A percentile compares a stretch with the other conserved stretches of the same genome.
These are phyloP conservation scores for Scaeva pyrastri DNA, from an alignment of 2,888 invertebrate genomes.

Conservation along the genomic window DNA sequence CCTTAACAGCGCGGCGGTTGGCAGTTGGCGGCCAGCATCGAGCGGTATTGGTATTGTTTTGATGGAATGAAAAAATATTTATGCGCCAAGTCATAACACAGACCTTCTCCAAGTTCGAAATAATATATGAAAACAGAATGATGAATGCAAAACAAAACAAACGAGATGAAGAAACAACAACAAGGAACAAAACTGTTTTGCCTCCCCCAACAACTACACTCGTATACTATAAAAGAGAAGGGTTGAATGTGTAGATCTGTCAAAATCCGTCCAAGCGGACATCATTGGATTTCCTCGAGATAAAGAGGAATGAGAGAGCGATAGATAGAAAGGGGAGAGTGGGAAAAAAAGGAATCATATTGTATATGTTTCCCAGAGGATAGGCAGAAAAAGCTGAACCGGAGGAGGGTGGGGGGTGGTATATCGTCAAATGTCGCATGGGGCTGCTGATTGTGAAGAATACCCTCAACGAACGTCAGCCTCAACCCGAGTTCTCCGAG, in stretches of 20 bases:
- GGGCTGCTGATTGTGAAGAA: slow-evolving; percentile 63
- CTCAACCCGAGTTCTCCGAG: no score
- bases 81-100: slow-evolving; percentile 78
- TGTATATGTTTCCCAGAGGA: slow-evolving; percentile 68
- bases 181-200: slow-evolving; percentile 16
- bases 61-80: slow-evolving; percentile 77
- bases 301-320: background rate
- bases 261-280: slow-evolving; percentile 83
- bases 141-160: slow-evolving; percentile 38
- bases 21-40: background rate
- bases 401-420: no score
- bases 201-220: slow-evolving; percentile 50
- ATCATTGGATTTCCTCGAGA: slow-evolving; percentile 81
- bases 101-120: slow-evolving; percentile 52
- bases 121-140: slow-evolving; percentile 58
- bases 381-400: slow-evolving; percentile 43
- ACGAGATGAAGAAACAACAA: slow-evolving; percentile 6
- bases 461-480: slow-evolving; percentile 9
- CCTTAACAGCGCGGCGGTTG: slow-evolving; percentile 39
- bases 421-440: slow-evolving; percentile 70
- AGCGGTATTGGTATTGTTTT: slow-evolving; percentile 45
- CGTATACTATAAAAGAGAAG: slow-evolving; percentile 38
- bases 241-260: slow-evolving; percentile 79
- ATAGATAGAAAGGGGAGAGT: slow-evolving; percentile 74
- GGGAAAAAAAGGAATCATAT: slow-evolving; percentile 77